Base-by-base conservation (phyloP, 35 echinoderm and acorn worm genomes). In the Patiria miniata region DNA sequence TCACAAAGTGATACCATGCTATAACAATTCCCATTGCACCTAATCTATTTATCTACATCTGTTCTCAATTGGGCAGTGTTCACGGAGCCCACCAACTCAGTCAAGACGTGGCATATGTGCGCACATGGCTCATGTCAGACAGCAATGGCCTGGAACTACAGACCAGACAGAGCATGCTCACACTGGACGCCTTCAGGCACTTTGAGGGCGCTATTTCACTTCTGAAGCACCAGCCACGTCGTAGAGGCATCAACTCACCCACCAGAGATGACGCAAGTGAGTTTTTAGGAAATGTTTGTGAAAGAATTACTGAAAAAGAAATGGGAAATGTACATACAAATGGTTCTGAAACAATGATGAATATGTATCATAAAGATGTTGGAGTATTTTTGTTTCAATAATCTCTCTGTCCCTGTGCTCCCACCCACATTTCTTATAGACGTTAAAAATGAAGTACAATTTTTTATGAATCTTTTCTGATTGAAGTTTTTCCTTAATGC, bases 201-300 rank as follows among this genome's bases (percentile, higher is more conserved):
- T 94, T 98, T 78, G 92, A 98, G 8, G 89, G 89, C 39, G 96
- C 96, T n/a, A 79, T 98, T 29, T 73, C 89, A 39, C 86, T 98
- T 12, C 89, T 98, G 21, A 98, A 98, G 40, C 92, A 94, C 39
- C 96, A 98, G 69, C 92, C 96, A 2, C 39, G 51, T 0, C 87
- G 81, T n/a, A 85, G 58, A 26, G 37, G 81, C 59, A 77, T 83
- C 8, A 60, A 83, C 29, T 52, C 33, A 59, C 34, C 32, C 40
- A 52, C 33, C 29, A 37, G 42, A 34, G 33, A 52, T 83, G 34
- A 83, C 33, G 6, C 81, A 59, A 37, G 34, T 37, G 26, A 83
- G 40, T 52, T 47, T 12, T 47, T 12, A 47, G 4, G 9, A 58
- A 58, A 58, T 58, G 14, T 14, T 14, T 15, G 55, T 14, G 14